Base-by-base conservation (phyloP, 2,888 invertebrate genomes). In the Nasonovia ribisnigri region DNA sequence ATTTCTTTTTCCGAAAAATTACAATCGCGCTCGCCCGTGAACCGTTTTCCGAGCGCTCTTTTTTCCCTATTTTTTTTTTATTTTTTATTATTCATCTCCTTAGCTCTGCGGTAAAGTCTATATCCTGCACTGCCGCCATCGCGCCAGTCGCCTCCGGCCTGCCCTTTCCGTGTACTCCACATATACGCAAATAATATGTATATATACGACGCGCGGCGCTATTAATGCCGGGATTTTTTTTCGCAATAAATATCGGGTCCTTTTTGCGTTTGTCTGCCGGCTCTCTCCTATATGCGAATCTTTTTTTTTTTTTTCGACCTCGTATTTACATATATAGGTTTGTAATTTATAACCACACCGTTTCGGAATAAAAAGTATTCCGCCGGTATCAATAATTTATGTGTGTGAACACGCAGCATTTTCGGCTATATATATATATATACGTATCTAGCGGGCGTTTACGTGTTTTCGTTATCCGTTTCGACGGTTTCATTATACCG, bases 221-320 rank as follows among this genome's bases (percentile, higher is more conserved):
- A 92, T 92, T 92, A 67, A 88, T 67, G 87, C 88, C n/a, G 88
- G 67, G 92, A 88, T 92, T 92, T 88, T 91, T 91, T 88, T 91
- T 26, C 11, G 91, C 86, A 36, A 91, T 91, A 91, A 91, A 91
- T 91, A 86, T 86, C 91, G 54, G 86, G 57, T 91, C 91, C 91
- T 57, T 91, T 86, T 91, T 84, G 90, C 77, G 77, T 90, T 90
- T 77, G 77, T 86, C 91, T 84, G 67, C 42, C 91, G 91, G 54
- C 16, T 84, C 24, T 46, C 29, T 29, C 20, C 26, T 77, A 26
- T 36, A 51, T 48, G 84, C 29, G 91, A 91, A 86, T 86, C 57
- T 91, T 86, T 91, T 84, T 91, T 86, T 91, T 84, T 91, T 91
- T 84, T 86, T 91, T 84, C 84, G 29, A 42, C 91, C 48, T n/a